A percentile compares a stretch with the other conserved stretches of the same genome.
Evolutionary conservation across 2,797 vertebrate species (phyloP).

Genomic region (Podarcis siculus): DNA sequence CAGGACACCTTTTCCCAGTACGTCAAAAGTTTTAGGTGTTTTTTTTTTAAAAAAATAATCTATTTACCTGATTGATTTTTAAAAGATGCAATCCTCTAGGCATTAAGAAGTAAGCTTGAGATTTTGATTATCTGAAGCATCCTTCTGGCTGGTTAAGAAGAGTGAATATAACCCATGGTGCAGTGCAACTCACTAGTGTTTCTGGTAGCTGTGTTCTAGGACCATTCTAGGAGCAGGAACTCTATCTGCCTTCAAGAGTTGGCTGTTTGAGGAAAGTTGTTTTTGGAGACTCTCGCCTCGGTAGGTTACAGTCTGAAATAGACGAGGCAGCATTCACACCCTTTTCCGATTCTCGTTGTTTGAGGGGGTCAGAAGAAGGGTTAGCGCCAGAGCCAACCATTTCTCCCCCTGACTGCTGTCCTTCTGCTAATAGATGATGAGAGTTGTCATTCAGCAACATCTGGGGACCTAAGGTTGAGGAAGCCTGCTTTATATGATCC

Average conservation of each 20-base stretch:
- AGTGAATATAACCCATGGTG: no score
- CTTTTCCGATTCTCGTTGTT: slow-evolving; percentile 11
- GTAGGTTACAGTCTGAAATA: neutral
- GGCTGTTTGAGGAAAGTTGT: neutral
- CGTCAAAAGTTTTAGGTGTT: neutral
- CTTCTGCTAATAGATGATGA: no score
- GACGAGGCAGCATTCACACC: neutral
- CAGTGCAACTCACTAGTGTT: no score
- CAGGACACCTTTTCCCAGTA: neutral
- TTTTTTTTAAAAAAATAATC: neutral
- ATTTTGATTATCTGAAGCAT: no score
- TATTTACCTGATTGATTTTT: neutral
- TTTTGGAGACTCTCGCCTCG: no score
- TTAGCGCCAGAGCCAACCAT: accelerated
- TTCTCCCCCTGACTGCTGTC: no score
- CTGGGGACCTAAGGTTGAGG: no score
- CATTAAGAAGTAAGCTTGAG: no score
- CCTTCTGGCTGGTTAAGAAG: neutral
- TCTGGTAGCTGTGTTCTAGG: neutral
- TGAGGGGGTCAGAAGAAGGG: neutral
- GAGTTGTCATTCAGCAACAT: no score
- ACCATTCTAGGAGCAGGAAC: neutral
- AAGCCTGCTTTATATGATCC: slow-evolving; percentile 1
- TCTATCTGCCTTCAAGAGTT: no score
- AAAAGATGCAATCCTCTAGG: neutral